Base-by-base conservation (phyloP, 2,797 vertebrate genomes). In the Aphelocoma californica region DNA sequence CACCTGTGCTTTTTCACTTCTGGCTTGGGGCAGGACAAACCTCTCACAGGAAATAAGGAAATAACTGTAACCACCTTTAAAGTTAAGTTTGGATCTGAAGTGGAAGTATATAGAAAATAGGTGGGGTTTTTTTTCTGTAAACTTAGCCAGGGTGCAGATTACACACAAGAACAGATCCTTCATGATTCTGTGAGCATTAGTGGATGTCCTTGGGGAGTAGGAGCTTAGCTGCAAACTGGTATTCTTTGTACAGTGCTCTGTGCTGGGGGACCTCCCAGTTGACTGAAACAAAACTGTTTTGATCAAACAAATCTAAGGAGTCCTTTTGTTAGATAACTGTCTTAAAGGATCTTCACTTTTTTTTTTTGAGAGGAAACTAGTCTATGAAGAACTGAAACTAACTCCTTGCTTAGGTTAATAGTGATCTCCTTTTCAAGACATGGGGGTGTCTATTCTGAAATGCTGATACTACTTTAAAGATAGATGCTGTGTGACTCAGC, bases 81-180 rank as follows among this genome's bases (percentile, higher is more conserved):
- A 70, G n/a, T 40, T 11, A 65, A 60, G 47, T 26, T 77, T 77
- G 48, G 9, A 19, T 80, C 31, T 82, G 17, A 32, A 71, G n/a
- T 54, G 47, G 64, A 74, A 62, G 45, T 40, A 29, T 20, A 31
- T 6, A 61, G 15, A 23, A 62, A 60, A 64, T n/a, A 77, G 25
- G 4, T 48, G 24, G 3, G 1, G 1, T 12, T 7, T 7, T 54
- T 61, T 32, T 81, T 14, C 40, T 32, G 13, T 18, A 2, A 32
- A 26, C 0, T 71, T 69, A 19, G 1, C 28, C 40, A 26, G 23
- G 29, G 12, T 81, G 57, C 42, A 71, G 34, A 31, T 82, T 25
- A n/a, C n/a, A 42, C n/a, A 25, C 34, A 13, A 64, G 24, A 40
- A 28, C 25, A 14, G 4, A 51, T 48, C 72, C 25, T 67, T 62